Conservation (phyloP, 2,113 vertebrate genomes). For the Lipotes vexillifer region DNA sequence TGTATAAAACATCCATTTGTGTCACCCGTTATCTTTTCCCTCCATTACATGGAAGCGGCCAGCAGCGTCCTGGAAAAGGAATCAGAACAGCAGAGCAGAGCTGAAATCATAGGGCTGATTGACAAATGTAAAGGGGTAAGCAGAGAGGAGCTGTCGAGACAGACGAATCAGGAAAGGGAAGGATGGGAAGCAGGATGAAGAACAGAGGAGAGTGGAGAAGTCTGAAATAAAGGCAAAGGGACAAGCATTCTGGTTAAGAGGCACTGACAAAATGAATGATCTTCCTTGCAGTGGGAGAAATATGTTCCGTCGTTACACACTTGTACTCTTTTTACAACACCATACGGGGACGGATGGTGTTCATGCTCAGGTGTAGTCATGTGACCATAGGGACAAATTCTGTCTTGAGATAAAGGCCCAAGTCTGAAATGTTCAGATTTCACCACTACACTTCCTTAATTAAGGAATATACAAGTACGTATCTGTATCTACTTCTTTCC, state of each 20-base stretch:
- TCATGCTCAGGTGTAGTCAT: conserved; percentile 13
- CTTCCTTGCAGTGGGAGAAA: conserved; percentile 73
- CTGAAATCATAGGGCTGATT: conserved; percentile 32
- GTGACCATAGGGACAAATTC: background rate
- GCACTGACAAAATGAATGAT: conserved; percentile 80
- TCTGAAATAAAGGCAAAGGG: conserved; percentile 80
- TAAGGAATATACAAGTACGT: background rate
- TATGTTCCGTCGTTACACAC: conserved; percentile 77
- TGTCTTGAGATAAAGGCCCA: background rate
- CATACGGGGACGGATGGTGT: conserved; percentile 28
- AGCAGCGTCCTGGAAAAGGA: conserved; percentile 10
- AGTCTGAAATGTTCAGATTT: background rate
- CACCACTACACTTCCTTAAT: background rate
- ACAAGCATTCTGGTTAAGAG: conserved; percentile 86
- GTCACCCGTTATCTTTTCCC: background rate
- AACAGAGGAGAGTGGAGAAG: conserved; percentile 45
- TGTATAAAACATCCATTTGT: conserved; percentile 51
- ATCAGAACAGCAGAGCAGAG: background rate
- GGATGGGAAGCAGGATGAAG: conserved; percentile 49
- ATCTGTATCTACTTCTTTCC: background rate
- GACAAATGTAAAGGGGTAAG: conserved; percentile 50
- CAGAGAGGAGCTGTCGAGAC: background rate
- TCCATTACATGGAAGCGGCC: background rate
- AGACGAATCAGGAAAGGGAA: conserved; percentile 70
- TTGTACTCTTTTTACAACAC: conserved; percentile 44